phyloP scores from a whole-genome alignment of 2,797 vertebrate genomes.

The Allobates femoralis region DNA sequence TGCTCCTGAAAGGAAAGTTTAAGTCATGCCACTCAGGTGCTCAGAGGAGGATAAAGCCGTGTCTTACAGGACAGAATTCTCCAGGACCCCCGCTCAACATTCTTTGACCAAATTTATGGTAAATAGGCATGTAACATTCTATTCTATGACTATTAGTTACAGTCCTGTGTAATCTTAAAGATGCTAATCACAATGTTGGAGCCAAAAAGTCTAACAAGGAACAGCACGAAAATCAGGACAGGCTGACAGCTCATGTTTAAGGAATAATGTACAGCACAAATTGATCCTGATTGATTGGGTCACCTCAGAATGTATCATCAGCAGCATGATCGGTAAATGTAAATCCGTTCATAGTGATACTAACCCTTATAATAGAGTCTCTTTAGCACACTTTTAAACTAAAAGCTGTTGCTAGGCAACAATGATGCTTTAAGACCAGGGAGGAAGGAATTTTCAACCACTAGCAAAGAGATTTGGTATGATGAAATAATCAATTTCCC shows the following conservation, averaged over 20 bases:
- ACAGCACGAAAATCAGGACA: neutral
- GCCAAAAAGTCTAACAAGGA: constrained; percentile 24
- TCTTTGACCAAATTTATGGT: neutral
- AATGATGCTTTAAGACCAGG: too few relatives aligned
- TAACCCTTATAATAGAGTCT: too few relatives aligned
- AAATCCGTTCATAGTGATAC: too few relatives aligned
- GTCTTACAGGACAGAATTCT: neutral
- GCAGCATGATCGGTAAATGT: too few relatives aligned
- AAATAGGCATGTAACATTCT: neutral
- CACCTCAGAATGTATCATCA: too few relatives aligned
- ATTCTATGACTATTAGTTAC: neutral
- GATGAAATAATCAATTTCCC: too few relatives aligned
- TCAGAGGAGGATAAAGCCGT: neutral
- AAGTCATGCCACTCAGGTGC: constrained; percentile 21
- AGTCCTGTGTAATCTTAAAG: constrained; percentile 3
- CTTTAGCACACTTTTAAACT: too few relatives aligned
- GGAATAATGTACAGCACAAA: neutral
- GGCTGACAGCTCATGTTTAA: neutral
- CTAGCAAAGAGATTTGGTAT: too few relatives aligned
- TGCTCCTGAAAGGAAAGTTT: constrained; percentile 24
- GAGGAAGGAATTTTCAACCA: too few relatives aligned
- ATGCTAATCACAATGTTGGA: constrained; percentile 20
- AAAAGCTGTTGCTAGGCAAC: too few relatives aligned
- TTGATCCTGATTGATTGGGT: too few relatives aligned
- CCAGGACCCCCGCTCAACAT: neutral